phyloP scores from a whole-genome alignment of 1,140 invertebrate genomes.

The Trinorchestia longiramus region DNA sequence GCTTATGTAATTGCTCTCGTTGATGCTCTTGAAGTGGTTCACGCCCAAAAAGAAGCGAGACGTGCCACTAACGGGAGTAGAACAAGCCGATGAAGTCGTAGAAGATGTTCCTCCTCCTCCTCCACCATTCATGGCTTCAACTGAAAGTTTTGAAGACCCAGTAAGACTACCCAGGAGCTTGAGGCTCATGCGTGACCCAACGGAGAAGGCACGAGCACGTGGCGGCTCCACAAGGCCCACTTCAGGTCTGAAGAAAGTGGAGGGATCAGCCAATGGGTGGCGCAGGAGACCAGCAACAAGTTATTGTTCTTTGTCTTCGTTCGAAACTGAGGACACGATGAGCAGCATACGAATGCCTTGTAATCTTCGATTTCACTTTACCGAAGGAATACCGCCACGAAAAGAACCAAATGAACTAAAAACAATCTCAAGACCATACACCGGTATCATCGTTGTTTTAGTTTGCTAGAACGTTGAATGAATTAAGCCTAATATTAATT shows the following conservation, averaged over 20 bases:
- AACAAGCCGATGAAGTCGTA: slow-evolving; percentile 18
- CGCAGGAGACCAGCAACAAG: neutral
- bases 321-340: neutral
- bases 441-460: neutral
- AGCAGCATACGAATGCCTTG: neutral
- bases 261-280: neutral
- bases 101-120: neutral
- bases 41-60: neutral
- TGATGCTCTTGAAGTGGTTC: slow-evolving; percentile 7
- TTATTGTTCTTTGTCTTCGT: neutral
- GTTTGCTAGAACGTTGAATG: neutral
- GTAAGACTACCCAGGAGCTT: slow-evolving; percentile 60
- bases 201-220: slow-evolving; percentile 66
- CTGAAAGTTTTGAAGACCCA: slow-evolving; percentile 26
- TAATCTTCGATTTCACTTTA: neutral
- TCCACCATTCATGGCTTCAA: neutral
- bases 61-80: slow-evolving; percentile 8
- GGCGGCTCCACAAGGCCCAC: slow-evolving; percentile 62
- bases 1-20: slow-evolving; percentile 43
- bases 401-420: neutral
- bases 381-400: neutral
- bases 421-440: neutral
- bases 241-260: slow-evolving; percentile 56
- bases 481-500: neutral
- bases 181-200: slow-evolving; percentile 65